These are phyloP conservation scores for Accipiter virgatus DNA, from an alignment of 2,113 vertebrate species.

Conservation along the genomic window DNA sequence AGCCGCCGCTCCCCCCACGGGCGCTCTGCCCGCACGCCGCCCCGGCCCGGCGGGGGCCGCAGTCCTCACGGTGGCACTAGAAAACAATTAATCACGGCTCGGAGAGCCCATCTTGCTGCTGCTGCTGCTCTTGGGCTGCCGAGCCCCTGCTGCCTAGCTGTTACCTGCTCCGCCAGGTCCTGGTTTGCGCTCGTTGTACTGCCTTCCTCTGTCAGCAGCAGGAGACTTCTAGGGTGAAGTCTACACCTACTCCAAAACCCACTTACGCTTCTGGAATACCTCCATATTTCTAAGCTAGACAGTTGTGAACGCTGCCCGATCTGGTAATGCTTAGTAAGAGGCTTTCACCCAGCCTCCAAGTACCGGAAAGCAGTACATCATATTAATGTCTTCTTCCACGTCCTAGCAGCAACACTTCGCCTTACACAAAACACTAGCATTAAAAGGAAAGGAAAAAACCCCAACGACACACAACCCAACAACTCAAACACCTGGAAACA, in stretches of 20 bases:
- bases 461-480: neutral
- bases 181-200: fast-evolving
- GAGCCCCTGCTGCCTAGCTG: fast-evolving
- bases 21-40: neutral
- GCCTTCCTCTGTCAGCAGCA: neutral
- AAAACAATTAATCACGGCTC: conserved; percentile 27
- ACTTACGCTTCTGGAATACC: fast-evolving
- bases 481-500: neutral
- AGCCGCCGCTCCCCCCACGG: neutral
- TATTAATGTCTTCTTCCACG: neutral
- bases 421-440: neutral
- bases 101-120: neutral
- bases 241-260: neutral
- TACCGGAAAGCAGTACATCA: neutral
- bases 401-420: neutral
- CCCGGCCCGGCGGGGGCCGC: neutral
- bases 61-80: conserved; percentile 60
- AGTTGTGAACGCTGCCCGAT: neutral
- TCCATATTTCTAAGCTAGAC: neutral
- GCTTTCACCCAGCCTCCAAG: neutral
- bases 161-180: fast-evolving
- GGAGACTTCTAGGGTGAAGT: fast-evolving
- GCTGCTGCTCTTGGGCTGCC: neutral
- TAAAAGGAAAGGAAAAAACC: neutral
- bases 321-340: neutral